Percentiles rank a stretch among this genome's conserved stretches.
phyloP scores from a whole-genome alignment of 2,113 vertebrate genomes.

The Rhinolophus ferrumequinum region DNA sequence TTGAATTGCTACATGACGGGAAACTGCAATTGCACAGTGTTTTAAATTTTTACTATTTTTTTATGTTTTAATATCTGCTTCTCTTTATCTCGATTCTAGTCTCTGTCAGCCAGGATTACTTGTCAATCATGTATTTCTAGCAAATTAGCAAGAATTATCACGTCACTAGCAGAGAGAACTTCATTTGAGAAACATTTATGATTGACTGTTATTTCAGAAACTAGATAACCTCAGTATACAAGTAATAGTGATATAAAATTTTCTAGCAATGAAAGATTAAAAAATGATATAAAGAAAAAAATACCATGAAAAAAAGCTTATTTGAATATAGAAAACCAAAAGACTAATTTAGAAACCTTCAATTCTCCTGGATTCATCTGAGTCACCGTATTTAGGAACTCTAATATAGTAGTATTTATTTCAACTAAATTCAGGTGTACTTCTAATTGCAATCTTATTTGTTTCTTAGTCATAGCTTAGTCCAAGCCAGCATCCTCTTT shows the following conservation, averaged over 20 bases:
- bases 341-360: slow-evolving; percentile 19
- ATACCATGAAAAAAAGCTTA: background rate
- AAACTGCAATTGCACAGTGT: slow-evolving; percentile 44
- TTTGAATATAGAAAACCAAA: slow-evolving; percentile 43
- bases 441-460: background rate
- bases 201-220: slow-evolving; percentile 28
- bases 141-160: slow-evolving; percentile 31
- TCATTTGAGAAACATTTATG: background rate
- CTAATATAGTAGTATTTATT: slow-evolving; percentile 15
- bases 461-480: background rate
- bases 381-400: background rate
- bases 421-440: background rate
- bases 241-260: slow-evolving; percentile 7
- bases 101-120: slow-evolving; percentile 17
- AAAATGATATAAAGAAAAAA: background rate
- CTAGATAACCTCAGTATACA: background rate
- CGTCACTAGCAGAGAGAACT: slow-evolving; percentile 16
- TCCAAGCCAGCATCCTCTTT: background rate
- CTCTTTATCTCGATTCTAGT: slow-evolving; percentile 56
- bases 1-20: slow-evolving; percentile 53
- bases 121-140: slow-evolving; percentile 31
- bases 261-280: slow-evolving; percentile 18
- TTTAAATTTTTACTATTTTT: slow-evolving; percentile 69
- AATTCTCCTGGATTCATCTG: background rate
- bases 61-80: slow-evolving; percentile 58